Conservation (phyloP, 1,140 invertebrate species). For the Globodera rostochiensis region DNA sequence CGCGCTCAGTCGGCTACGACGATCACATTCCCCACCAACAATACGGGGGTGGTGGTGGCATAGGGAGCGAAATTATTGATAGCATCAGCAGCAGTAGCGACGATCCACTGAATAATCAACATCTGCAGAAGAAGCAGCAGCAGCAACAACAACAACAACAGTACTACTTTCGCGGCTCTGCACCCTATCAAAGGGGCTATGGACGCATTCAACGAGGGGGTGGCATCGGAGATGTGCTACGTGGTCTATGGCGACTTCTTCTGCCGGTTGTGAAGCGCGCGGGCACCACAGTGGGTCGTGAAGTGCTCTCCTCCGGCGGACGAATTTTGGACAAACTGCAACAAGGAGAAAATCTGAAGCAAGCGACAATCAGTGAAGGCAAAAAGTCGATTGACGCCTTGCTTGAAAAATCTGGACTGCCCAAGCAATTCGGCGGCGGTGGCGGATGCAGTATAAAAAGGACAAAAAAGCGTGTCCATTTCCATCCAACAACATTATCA, state of each 20-base stretch:
- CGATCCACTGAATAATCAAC: too few species aligned
- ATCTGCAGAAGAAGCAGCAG: too few species aligned
- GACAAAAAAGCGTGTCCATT: too few species aligned
- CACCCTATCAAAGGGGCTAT: constrained; percentile 22
- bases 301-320: neutral
- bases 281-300: neutral
- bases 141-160: too few species aligned
- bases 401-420: too few species aligned
- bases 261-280: constrained; percentile 9
- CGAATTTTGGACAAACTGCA: neutral
- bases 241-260: constrained; percentile 15
- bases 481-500: too few species aligned
- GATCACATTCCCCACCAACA: constrained; percentile 11
- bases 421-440: too few species aligned
- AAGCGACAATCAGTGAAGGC: neutral
- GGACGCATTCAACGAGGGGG: constrained; percentile 13
- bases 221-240: constrained; percentile 14
- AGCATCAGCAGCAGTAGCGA: too few species aligned
- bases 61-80: too few species aligned
- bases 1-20: constrained; percentile 15
- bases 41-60: neutral
- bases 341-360: neutral
- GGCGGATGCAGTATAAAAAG: too few species aligned
- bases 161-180: constrained; percentile 14
- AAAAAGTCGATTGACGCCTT: neutral